These are phyloP conservation scores for Nysson spinosus DNA, from an alignment of 2,888 invertebrate species.

Conservation along the genomic window DNA sequence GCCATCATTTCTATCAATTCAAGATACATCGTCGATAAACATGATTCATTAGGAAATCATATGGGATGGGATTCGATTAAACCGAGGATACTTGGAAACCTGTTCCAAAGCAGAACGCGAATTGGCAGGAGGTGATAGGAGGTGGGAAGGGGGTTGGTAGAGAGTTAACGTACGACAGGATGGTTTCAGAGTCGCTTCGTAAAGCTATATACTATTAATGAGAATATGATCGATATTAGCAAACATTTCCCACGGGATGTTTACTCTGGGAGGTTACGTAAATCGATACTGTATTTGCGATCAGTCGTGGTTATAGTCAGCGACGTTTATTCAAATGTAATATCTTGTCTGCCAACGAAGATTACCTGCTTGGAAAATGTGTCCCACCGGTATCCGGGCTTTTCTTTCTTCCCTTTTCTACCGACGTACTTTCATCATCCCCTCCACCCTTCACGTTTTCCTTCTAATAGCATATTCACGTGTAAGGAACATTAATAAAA, in stretches of 20 bases:
- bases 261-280: slow-evolving; percentile 54
- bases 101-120: slow-evolving; percentile 2
- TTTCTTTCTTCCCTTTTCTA: slow-evolving; percentile 29
- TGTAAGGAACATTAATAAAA: slow-evolving; percentile 29
- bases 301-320: slow-evolving; percentile 69
- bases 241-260: slow-evolving; percentile 76
- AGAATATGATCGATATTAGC: slow-evolving; percentile 76
- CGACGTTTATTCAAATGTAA: slow-evolving; percentile 78
- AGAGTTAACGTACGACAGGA: slow-evolving; percentile 20
- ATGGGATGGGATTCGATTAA: slow-evolving; percentile 51
- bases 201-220: slow-evolving; percentile 68
- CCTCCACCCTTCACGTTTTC: neutral
- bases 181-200: slow-evolving; percentile 15
- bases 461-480: neutral
- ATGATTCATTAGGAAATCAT: no score
- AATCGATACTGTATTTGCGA: slow-evolving; percentile 69
- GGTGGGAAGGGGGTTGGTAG: slow-evolving; percentile 6
- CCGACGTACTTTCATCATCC: slow-evolving; percentile 12
- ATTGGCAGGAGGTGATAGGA: slow-evolving; percentile 5
- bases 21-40: neutral
- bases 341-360: slow-evolving; percentile 75
- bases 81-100: slow-evolving; percentile 37
- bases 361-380: slow-evolving; percentile 73
- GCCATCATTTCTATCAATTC: neutral
- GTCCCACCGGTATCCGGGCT: slow-evolving; percentile 68